A percentile compares a stretch with the other conserved stretches of the same genome.
These are phyloP conservation scores for Drosophila busckii DNA, from an alignment of 1,140 invertebrate species.

Conservation along the genomic window DNA sequence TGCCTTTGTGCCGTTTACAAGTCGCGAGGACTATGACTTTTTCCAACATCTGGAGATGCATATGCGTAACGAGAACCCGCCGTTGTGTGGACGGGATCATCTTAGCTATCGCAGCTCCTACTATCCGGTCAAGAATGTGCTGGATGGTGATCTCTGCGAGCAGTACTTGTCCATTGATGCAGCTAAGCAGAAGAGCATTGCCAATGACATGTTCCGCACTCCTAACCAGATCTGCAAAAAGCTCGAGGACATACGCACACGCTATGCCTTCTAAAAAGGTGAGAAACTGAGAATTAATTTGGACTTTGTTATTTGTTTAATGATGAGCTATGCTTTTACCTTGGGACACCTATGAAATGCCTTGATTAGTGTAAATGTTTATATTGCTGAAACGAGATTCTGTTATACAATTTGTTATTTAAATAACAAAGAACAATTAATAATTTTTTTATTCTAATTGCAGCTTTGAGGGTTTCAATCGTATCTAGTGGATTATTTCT, in stretches of 20 bases:
- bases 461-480: slow-evolving; percentile 1
- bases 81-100: slow-evolving; percentile 98
- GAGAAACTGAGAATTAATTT: slow-evolving; percentile 10
- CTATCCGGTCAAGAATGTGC: slow-evolving; percentile 98
- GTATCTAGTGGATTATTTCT: slow-evolving; percentile 7
- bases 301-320: not conserved
- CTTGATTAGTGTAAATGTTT: slow-evolving; percentile 67
- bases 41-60: slow-evolving; percentile 99
- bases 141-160: slow-evolving; percentile 99
- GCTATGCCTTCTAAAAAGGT: slow-evolving; percentile 92
- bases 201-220: slow-evolving; percentile 95
- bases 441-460: not conserved
- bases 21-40: slow-evolving; percentile 99
- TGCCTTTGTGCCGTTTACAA: slow-evolving; percentile 97
- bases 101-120: slow-evolving; percentile 98
- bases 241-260: slow-evolving; percentile 94
- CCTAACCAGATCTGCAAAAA: slow-evolving; percentile 98
- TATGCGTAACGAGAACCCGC: slow-evolving; percentile 97
- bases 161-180: slow-evolving; percentile 98
- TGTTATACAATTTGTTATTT: not conserved
- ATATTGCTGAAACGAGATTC: slow-evolving; percentile 21
- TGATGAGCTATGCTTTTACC: slow-evolving; percentile 58
- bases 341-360: slow-evolving; percentile 77
- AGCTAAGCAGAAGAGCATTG: slow-evolving; percentile 95
- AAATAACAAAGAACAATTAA: not conserved